These are phyloP conservation scores for Probosciger aterrimus DNA, from an alignment of 2,113 vertebrate species.

Conservation along the genomic window DNA sequence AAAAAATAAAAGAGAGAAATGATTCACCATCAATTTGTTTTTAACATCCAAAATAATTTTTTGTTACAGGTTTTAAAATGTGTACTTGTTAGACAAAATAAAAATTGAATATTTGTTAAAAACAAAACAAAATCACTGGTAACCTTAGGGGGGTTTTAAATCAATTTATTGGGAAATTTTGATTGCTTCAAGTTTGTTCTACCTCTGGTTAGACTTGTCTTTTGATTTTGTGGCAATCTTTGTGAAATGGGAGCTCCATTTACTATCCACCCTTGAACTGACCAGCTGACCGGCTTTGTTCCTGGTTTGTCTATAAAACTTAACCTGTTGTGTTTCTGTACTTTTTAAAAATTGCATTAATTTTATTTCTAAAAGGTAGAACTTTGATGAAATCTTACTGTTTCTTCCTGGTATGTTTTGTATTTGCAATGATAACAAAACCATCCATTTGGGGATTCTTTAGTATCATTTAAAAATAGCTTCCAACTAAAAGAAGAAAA, in stretches of 20 bases:
- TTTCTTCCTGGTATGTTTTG: neutral
- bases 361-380: neutral
- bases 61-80: neutral
- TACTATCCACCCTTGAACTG: neutral
- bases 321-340: neutral
- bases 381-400: neutral
- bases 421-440: neutral
- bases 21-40: neutral
- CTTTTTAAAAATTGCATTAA: neutral
- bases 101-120: neutral
- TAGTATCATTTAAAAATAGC: neutral
- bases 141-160: accelerated
- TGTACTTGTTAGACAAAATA: neutral
- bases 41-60: neutral
- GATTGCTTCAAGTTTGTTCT: neutral
- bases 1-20: neutral
- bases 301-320: neutral
- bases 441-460: neutral
- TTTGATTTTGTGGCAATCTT: neutral
- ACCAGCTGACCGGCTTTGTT: neutral
- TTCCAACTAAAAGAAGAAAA: neutral
- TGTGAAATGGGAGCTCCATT: neutral
- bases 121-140: neutral
- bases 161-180: neutral
- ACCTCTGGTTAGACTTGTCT: neutral